Conservation (phyloP, 2,113 vertebrate species). For the Solea senegalensis region DNA sequence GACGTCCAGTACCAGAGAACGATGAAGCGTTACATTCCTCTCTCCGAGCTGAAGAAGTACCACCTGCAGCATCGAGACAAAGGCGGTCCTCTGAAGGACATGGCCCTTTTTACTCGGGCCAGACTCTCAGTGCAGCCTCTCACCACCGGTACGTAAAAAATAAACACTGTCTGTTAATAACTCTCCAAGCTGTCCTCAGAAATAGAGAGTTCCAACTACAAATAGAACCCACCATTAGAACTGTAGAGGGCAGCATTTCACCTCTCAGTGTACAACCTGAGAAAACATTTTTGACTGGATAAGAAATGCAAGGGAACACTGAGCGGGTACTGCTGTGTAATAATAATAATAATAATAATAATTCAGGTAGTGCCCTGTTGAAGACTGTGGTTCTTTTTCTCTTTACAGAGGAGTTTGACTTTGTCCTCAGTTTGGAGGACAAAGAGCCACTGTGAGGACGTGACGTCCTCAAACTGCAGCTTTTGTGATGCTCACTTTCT, state of each 20-base stretch:
- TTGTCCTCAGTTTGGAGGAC: constrained; percentile 90
- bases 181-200: not conserved
- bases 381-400: constrained; percentile 36
- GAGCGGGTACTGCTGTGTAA: too few species aligned
- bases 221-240: too few species aligned
- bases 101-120: constrained; percentile 88
- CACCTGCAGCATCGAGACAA: constrained; percentile 84
- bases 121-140: constrained; percentile 93
- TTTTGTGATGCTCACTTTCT: not conserved
- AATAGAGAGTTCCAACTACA: too few species aligned
- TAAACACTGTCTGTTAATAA: too few species aligned
- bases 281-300: too few species aligned
- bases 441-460: constrained; percentile 75
- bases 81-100: constrained; percentile 86
- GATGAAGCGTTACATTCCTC: constrained; percentile 89
- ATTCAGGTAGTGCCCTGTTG: too few species aligned
- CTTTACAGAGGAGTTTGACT: constrained; percentile 91
- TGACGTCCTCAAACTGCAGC: not conserved
- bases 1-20: constrained; percentile 93
- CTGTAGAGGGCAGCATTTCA: too few species aligned
- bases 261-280: too few species aligned
- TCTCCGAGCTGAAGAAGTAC: constrained; percentile 89
- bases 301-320: too few species aligned
- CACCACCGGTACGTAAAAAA: constrained; percentile 80
- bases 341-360: too few species aligned